Evolutionary conservation across 2,888 invertebrate genomes (phyloP).

Genomic region (Agrochola macilenta): DNA sequence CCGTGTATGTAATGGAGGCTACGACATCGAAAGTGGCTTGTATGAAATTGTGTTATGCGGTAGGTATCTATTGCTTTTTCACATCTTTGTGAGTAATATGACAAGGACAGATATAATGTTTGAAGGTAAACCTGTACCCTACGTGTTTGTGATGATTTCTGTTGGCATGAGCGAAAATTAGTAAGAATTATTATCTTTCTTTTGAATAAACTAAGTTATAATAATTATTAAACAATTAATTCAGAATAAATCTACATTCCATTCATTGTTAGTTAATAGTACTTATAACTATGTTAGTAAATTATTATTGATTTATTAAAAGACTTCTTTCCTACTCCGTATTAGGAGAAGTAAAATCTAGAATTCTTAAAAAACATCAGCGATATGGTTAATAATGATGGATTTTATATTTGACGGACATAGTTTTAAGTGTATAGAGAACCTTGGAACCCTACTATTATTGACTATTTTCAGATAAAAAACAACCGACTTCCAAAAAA

Average conservation of each 20-base stretch:
- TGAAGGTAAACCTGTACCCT: background rate
- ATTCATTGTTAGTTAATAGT: no score
- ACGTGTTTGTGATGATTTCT: background rate
- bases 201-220: background rate
- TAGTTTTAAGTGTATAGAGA: background rate
- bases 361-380: background rate
- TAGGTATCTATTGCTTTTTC: background rate
- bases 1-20: conserved; percentile 24
- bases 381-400: background rate
- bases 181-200: background rate
- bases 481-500: no score
- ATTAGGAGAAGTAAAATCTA: no score
- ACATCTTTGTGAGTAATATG: background rate
- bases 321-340: background rate
- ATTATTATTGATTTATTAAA: no score
- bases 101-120: background rate
- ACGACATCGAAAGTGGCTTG: conserved; percentile 9
- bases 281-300: no score
- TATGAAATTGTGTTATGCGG: conserved; percentile 6
- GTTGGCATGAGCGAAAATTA: background rate
- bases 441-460: background rate
- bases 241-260: no score
- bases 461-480: background rate
- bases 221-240: no score
- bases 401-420: background rate